Evolutionary conservation across 2,797 vertebrate genomes (phyloP), one percentile per base, ranked within the genome.

Genomic region (Gambelia wislizenii): DNA sequence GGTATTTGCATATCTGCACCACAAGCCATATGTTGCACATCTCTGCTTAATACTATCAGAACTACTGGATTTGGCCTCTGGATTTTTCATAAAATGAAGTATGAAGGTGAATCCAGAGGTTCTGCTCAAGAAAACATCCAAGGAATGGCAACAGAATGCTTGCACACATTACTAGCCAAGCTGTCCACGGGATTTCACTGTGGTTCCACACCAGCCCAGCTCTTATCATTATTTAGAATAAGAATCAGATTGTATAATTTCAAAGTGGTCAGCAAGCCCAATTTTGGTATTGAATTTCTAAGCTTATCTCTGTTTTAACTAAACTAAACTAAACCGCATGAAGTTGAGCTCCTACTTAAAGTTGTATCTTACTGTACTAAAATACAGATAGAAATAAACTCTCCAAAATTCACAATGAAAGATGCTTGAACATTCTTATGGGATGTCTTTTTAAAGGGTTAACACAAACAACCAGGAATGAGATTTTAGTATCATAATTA

Each of bases 161-260:
- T 54, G 14, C 14, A 7, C 14, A 14, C 14, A 1, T 0, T 0
- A 47, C 36, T n/a, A 54, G 82, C 27, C 49, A 81, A 44, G 83
- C 33, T 16, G 83, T 33, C 42, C 44, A 36, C 69, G 81, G 79
- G 56, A 83, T 39, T 83, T 90, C 91, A 79, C 6, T 91, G 14
- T 54, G 84, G 30, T 76, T 67, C 56, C 67, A 69, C 33, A 61
- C 16, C 77, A 47, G 72, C 27, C 61, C 80, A 59, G 5, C 61
- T 20, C 49, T 86, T 3, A 54, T 27, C 0, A 1, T 1, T 52
- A 0, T 79, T 85, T 91, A 27, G 59, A 36, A 56, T 36, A 77
- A n/a, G 14, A 84, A 83, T 89, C 25, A 16, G 2, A 76, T 91
- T 81, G 52, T 47, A 84, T 56, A 9, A 42, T 59, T 85, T 87